Conservation (phyloP, 2,888 invertebrate genomes). For the Ctena decussata region DNA sequence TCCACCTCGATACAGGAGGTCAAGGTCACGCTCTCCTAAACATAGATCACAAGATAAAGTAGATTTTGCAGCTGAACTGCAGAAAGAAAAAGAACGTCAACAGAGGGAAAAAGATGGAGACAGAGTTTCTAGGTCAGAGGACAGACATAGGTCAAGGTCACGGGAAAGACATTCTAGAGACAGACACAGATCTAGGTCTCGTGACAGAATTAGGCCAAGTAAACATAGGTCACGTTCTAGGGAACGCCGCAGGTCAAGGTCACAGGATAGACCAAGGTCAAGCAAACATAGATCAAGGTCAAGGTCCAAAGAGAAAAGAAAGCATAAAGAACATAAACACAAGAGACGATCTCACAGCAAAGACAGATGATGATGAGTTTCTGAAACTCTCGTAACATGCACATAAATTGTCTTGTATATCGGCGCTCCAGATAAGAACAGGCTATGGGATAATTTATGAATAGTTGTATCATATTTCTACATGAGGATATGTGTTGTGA, state of each 20-base stretch:
- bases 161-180: slow-evolving; percentile 41
- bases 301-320: slow-evolving; percentile 2
- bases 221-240: slow-evolving; percentile 63
- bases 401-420: too few species aligned
- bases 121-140: slow-evolving; percentile 19
- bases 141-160: slow-evolving; percentile 59
- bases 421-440: too few species aligned
- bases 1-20: slow-evolving; percentile 30
- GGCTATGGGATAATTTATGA: too few species aligned
- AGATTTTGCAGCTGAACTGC: slow-evolving; percentile 79
- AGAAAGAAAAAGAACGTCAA: slow-evolving; percentile 78
- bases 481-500: too few species aligned
- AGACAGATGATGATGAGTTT: neutral
- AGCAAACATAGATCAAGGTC: slow-evolving; percentile 18
- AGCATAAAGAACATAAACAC: neutral
- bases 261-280: slow-evolving; percentile 25
- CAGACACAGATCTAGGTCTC: slow-evolving; percentile 46
- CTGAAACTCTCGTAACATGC: too few species aligned
- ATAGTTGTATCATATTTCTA: too few species aligned
- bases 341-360: slow-evolving; percentile 1
- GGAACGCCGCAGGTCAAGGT: slow-evolving; percentile 46
- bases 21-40: slow-evolving; percentile 22
- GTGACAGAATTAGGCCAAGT: slow-evolving; percentile 31
- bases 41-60: slow-evolving; percentile 41
- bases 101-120: slow-evolving; percentile 70